Base-by-base conservation (phyloP, 2,888 invertebrate species). In the Drosophila macrospina region DNA sequence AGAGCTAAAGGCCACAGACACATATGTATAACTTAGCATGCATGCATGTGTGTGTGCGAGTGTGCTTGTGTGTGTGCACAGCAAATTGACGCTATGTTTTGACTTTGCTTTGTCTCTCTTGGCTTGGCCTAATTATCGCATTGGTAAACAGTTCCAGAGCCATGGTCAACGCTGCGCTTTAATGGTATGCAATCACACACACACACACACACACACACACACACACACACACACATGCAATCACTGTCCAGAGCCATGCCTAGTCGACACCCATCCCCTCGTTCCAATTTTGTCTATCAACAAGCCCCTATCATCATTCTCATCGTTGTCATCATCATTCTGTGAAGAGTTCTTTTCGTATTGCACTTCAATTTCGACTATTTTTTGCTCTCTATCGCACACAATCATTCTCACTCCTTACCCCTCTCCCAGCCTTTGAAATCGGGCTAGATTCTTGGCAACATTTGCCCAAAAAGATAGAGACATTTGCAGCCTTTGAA, bases 61-160 rank as follows among this genome's bases (percentile, higher is more conserved):
- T 6, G 6, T 28, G 28, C 6, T 0, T 6, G n/a, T 6, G 48
- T 15, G 50, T 78, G 72, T 84, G 55, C 75, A 69, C 60, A 70
- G 59, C 72, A 82, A 86, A 83, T 85, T 82, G 74, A 44, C 60
- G 67, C 73, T 47, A 55, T 56, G 24, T 68, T 71, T 69, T 60
- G 74, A 30, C 61, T 74, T 65, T 50, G 64, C 72, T 60, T 63
- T 42, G 52, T 32, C 47, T 45, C 47, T 45, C 44, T 42, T 64
- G 68, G 66, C 30, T 44, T 68, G 74, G 75, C 59, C 82, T 87
- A 83, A 83, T 83, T 83, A 87, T 72, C 76, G 82, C 68, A 61
- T 70, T 61, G 73, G 69, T 64, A 81, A 83, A 87, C 79, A 81
- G 44, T 74, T 72, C 39, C 26, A 52, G 11, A 65, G 54, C 51